A percentile compares a stretch with the other conserved stretches of the same genome.
phyloP scores from a whole-genome alignment of 2,888 invertebrate species.

The Conomelus anceps region DNA sequence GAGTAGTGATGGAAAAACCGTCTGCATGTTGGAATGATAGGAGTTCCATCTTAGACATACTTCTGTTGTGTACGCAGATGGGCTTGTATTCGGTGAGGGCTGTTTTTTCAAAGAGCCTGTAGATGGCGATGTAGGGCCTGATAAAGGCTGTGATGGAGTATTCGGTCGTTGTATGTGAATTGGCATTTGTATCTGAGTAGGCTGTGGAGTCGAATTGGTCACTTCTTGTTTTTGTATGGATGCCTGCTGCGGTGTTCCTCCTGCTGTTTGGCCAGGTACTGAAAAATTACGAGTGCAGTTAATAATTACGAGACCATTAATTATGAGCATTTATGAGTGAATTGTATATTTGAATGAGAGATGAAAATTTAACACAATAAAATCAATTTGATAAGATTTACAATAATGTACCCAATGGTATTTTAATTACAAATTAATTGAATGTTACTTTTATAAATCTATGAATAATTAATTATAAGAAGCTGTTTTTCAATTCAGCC shows the following conservation, averaged over 20 bases:
- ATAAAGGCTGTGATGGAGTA: not conserved
- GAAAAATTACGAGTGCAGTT: not conserved
- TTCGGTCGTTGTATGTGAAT: not conserved
- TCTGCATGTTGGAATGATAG: slow-evolving; percentile 50
- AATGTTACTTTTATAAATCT: no score
- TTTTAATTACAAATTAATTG: no score
- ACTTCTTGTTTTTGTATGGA: not conserved
- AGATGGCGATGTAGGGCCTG: not conserved
- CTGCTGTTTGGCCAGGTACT: not conserved
- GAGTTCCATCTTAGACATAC: slow-evolving; percentile 51
- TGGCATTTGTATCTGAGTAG: not conserved
- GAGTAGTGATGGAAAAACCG: slow-evolving; percentile 47
- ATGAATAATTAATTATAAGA: no score
- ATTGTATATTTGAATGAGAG: no score
- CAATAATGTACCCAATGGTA: no score
- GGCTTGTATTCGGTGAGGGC: not conserved
- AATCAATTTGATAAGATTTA: no score
- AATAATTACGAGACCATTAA: not conserved
- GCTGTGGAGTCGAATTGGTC: not conserved
- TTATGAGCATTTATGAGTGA: no score
- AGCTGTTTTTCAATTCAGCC: no score
- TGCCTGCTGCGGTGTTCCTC: not conserved
- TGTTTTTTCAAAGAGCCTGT: not conserved
- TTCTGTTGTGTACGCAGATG: slow-evolving; percentile 28
- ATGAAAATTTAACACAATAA: no score